Percentiles rank a stretch among this genome's conserved stretches.
phyloP scores from a whole-genome alignment of 92 coral and sea anemone genomes.

The Heteractis magnifica region DNA sequence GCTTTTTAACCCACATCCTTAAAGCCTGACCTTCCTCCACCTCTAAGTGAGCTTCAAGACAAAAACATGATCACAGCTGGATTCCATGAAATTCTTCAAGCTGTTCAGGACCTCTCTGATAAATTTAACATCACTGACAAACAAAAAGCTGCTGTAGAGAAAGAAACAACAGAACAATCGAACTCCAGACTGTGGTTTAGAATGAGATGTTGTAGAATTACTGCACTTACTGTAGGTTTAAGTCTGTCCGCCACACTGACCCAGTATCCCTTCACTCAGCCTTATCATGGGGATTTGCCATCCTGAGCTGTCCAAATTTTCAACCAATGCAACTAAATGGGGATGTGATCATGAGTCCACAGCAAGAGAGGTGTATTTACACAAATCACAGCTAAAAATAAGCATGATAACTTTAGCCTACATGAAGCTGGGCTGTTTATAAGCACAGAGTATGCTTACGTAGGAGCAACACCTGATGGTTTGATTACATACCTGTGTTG shows the following conservation, averaged over 20 bases:
- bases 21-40: background rate
- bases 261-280: slow-evolving; percentile 24
- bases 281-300: slow-evolving; percentile 42
- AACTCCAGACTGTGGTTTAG: slow-evolving; percentile 39
- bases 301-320: slow-evolving; percentile 35
- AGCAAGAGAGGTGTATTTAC: slow-evolving; percentile 24
- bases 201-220: slow-evolving; percentile 44
- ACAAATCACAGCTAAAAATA: slow-evolving; percentile 2
- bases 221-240: slow-evolving; percentile 48
- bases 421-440: slow-evolving; percentile 39
- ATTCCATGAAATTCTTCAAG: slow-evolving; percentile 3
- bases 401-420: slow-evolving; percentile 32
- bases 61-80: background rate
- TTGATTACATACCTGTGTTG: slow-evolving; percentile 27
- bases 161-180: slow-evolving; percentile 44
- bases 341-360: slow-evolving; percentile 42
- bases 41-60: background rate
- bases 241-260: slow-evolving; percentile 43
- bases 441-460: slow-evolving; percentile 26
- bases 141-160: slow-evolving; percentile 34
- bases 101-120: slow-evolving; percentile 3
- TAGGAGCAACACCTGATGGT: slow-evolving; percentile 52
- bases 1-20: background rate
- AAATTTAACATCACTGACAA: slow-evolving; percentile 10
- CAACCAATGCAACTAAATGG: slow-evolving; percentile 41